Evolutionary conservation across 2,797 vertebrate genomes (phyloP), one percentile per base, ranked within the genome.

Genomic region (Darevskia mixta): DNA sequence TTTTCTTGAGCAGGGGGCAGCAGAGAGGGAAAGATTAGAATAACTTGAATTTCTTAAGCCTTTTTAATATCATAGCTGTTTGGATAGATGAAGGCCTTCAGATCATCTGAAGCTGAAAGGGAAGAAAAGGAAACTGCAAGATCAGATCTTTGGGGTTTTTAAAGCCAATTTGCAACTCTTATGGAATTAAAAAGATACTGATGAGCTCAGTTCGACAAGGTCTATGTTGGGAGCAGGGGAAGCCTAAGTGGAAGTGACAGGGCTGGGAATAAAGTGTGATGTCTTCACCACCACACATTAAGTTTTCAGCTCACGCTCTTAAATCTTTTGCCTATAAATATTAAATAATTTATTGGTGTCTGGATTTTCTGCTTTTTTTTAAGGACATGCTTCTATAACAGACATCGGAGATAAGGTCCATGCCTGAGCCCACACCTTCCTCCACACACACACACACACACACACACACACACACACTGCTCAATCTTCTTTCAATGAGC

Each of bases 161-260:
- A 85, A 93, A 93, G 77, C 79, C 83, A 91, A 93, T 94, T 95
- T 93, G 77, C 91, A 94, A 81, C 91, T 94, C 78, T 91, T 79
- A 86, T 90, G 49, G 92, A 91, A 93, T 94, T 93, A 85, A 92
- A 92, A 92, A 90, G 79, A 93, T 23, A 71, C 80, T 58, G n/a
- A 64, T 55, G 72, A 80, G 69, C 17, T 43, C 27, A 61, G 35
- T 80, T 83, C 86, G 88, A 84, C 76, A 27, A 84, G 86, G 89
- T 90, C 79, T 13, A 20, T 85, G 82, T 61, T 25, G 29, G 64
- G 32, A 23, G 2, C 41, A 73, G 79, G 81, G n/a, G 67, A 87
- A 61, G 20, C 82, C 64, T 72, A 73, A 90, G 72, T 23, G 2
- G 35, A 84, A 84, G 35, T 79, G 77, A 88, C 69, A 90, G 81